phyloP scores from a whole-genome alignment of 2,888 invertebrate species.

The Pseudococcus longispinus region DNA sequence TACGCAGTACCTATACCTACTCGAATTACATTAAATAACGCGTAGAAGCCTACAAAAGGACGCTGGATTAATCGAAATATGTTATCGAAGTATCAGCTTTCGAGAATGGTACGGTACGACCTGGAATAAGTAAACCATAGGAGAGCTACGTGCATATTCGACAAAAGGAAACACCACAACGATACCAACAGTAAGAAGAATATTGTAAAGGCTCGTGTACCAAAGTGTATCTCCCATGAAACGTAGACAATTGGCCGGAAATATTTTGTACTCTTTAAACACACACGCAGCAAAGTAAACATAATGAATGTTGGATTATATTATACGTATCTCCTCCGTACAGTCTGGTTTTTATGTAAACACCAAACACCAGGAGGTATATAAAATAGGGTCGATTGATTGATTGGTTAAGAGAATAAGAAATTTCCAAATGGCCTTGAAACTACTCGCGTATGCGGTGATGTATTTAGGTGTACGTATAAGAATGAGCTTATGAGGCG shows the following conservation, averaged over 20 bases:
- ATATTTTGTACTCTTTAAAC: neutral
- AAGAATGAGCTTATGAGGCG: too few species aligned
- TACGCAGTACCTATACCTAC: neutral
- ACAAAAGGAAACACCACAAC: neutral
- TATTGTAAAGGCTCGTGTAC: neutral
- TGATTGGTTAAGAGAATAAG: neutral
- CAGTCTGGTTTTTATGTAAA: neutral
- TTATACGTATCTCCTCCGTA: neutral
- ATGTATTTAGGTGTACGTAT: neutral
- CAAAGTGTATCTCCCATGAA: neutral
- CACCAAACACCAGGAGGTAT: slow-evolving; percentile 6
- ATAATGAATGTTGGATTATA: neutral
- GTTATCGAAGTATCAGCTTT: neutral
- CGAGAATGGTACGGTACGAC: neutral
- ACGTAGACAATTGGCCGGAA: slow-evolving; percentile 14
- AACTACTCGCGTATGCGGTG: neutral
- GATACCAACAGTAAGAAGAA: neutral
- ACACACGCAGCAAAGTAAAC: neutral
- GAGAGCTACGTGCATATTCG: neutral
- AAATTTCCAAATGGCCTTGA: neutral
- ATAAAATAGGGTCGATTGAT: neutral
- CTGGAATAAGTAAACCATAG: neutral
- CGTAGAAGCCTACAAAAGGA: neutral
- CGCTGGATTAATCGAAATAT: neutral
- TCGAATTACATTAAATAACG: neutral